These are phyloP conservation scores for Formica aserva DNA, from an alignment of 2,888 invertebrate species.

Conservation along the genomic window DNA sequence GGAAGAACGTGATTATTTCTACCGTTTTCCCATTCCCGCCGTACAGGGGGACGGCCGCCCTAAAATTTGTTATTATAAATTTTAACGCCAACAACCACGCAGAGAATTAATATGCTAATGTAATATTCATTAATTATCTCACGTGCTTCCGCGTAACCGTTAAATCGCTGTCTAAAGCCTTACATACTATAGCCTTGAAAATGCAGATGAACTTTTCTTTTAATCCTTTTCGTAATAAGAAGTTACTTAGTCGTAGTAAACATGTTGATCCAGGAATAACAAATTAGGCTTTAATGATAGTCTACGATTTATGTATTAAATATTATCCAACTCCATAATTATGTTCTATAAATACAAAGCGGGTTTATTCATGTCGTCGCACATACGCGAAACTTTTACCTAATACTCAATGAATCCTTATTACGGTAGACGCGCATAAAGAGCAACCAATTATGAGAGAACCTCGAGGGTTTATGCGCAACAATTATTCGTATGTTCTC, in stretches of 20 bases:
- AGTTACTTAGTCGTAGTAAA: background rate
- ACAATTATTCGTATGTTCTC: conserved; percentile 47
- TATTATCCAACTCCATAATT: conserved; percentile 18
- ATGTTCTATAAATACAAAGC: conserved; percentile 20
- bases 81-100: conserved; percentile 1
- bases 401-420: conserved; percentile 31
- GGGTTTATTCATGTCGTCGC: background rate
- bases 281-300: conserved; percentile 20
- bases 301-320: background rate
- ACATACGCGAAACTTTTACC: background rate
- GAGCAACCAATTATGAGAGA: conserved; percentile 38
- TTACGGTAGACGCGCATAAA: conserved; percentile 34
- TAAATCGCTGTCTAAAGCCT: conserved; percentile 13
- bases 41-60: no score
- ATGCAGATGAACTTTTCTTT: background rate
- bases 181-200: background rate
- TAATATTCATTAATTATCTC: conserved; percentile 34
- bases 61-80: conserved; percentile 18
- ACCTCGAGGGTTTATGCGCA: conserved; percentile 29
- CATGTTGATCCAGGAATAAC: conserved; percentile 13
- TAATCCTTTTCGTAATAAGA: background rate
- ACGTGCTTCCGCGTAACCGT: background rate
- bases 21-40: conserved; percentile 14
- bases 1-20: conserved; percentile 52
- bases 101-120: conserved; percentile 6